These are phyloP conservation scores for Myiothlypis chrysogaster DNA, from an alignment of 2,797 vertebrate genomes.

Conservation along the genomic window DNA sequence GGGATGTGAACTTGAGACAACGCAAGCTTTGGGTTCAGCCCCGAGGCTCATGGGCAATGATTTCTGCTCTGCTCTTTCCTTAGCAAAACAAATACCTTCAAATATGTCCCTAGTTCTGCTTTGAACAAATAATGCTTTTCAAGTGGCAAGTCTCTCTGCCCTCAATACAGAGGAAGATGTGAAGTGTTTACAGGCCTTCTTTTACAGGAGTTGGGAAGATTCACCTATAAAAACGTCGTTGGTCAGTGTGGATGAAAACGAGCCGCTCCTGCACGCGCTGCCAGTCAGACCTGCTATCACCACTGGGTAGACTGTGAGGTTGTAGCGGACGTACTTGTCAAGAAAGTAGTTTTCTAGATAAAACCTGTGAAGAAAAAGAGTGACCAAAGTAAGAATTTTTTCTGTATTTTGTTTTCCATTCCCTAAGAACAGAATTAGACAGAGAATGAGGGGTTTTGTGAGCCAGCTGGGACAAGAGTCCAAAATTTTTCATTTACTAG, in stretches of 20 bases:
- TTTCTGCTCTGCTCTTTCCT: background rate
- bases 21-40: background rate
- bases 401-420: background rate
- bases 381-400: background rate
- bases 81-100: background rate
- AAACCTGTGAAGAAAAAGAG: constrained; percentile 69
- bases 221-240: constrained; percentile 76
- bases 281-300: constrained; percentile 79
- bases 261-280: constrained; percentile 73
- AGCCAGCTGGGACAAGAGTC: background rate
- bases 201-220: background rate
- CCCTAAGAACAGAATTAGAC: background rate
- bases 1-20: background rate
- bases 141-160: background rate
- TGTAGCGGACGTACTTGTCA: constrained; percentile 81
- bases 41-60: background rate
- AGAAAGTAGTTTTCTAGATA: constrained; percentile 79
- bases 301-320: constrained; percentile 79
- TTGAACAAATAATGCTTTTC: background rate
- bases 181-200: background rate
- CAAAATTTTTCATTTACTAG: background rate
- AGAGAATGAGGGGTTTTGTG: background rate
- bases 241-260: background rate
- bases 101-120: background rate
- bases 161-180: background rate